phyloP scores from a whole-genome alignment of 2,888 invertebrate genomes.

The Amiota communis region DNA sequence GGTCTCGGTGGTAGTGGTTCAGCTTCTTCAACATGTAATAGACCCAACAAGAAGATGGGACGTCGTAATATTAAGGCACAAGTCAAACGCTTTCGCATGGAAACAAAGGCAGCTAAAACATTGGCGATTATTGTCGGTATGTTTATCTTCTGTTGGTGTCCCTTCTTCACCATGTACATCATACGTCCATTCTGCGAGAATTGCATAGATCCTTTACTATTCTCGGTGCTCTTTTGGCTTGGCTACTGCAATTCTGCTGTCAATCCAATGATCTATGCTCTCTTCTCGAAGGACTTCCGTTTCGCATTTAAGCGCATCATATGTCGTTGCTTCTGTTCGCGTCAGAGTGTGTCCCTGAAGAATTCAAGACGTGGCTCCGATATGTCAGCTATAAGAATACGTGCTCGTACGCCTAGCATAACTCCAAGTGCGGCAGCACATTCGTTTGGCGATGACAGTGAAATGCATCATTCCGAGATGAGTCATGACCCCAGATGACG shows the following conservation, averaged over 20 bases:
- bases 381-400: conserved; percentile 75
- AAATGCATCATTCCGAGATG: conserved; percentile 72
- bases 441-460: conserved; percentile 76
- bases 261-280: conserved; percentile 94
- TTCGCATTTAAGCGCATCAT: conserved; percentile 95
- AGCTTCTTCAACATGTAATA: conserved; percentile 69
- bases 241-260: conserved; percentile 98
- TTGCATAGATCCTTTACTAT: conserved; percentile 88
- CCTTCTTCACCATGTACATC: conserved; percentile 96
- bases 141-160: conserved; percentile 97
- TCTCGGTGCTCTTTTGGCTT: conserved; percentile 95
- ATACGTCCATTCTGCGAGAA: conserved; percentile 89
- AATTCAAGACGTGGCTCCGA: conserved; percentile 76
- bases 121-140: conserved; percentile 97
- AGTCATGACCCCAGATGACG: conserved; percentile 77
- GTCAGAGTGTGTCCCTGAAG: conserved; percentile 71
- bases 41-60: conserved; percentile 81
- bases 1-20: conserved; percentile 54
- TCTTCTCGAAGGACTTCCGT: conserved; percentile 95
- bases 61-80: conserved; percentile 92
- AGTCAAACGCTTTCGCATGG: conserved; percentile 93
- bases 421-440: conserved; percentile 75
- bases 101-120: conserved; percentile 97
- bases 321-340: conserved; percentile 85
- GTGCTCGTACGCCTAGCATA: conserved; percentile 75